Percentiles rank a stretch among this genome's conserved stretches.
phyloP scores from a whole-genome alignment of 1,140 invertebrate species.

The Pseudomyrmex pallidus region DNA sequence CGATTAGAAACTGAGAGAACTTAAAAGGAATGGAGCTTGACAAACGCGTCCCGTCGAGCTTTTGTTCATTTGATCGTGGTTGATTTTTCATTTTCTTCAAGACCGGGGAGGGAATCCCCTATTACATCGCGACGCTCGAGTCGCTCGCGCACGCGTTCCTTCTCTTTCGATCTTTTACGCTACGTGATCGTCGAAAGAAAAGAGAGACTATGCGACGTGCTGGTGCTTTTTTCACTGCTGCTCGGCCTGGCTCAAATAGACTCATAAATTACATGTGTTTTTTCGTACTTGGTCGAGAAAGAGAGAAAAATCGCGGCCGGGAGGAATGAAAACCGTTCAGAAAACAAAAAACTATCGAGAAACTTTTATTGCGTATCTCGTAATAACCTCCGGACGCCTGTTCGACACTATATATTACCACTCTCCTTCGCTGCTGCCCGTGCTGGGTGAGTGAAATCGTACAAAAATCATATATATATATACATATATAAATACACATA shows the following conservation, averaged over 20 bases:
- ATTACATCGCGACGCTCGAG: background rate
- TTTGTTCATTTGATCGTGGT: background rate
- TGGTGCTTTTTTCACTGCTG: conserved; percentile 63
- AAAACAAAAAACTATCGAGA: conserved; percentile 57
- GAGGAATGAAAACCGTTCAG: conserved; percentile 29
- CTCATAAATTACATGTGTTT: conserved; percentile 48
- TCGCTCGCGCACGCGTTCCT: conserved; percentile 17
- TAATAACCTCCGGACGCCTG: conserved; percentile 44
- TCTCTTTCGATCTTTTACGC: conserved; percentile 59
- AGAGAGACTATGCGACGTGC: conserved; percentile 55
- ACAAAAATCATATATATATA: conserved; percentile 79
- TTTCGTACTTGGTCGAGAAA: conserved; percentile 60
- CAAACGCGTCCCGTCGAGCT: conserved; percentile 33
- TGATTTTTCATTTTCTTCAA: background rate
- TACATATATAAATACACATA: conserved; percentile 7
- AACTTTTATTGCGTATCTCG: conserved; percentile 53
- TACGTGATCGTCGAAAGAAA: conserved; percentile 49
- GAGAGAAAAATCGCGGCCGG: background rate
- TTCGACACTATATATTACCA: conserved; percentile 52
- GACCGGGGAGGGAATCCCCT: background rate
- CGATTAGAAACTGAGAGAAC: conserved; percentile 30
- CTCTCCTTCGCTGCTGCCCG: conserved; percentile 75
- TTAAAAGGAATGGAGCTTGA: conserved; percentile 32
- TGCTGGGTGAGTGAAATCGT: conserved; percentile 83
- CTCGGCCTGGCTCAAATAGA: conserved; percentile 66